These are phyloP conservation scores for Polymixis flavicincta DNA, from an alignment of 2,888 invertebrate species.

Conservation along the genomic window DNA sequence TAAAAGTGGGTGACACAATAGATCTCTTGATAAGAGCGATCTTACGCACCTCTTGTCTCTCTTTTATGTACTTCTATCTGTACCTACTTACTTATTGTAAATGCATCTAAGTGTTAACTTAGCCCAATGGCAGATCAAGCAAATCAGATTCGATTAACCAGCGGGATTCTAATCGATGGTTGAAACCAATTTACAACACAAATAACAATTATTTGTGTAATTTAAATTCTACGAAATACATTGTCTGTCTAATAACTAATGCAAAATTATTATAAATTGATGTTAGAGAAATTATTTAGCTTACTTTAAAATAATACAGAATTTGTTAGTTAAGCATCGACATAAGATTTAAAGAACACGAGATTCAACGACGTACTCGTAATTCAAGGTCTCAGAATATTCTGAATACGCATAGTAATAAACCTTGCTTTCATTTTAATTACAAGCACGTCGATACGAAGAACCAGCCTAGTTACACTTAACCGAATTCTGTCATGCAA, in stretches of 20 bases:
- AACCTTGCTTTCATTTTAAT: background rate
- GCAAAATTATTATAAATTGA: background rate
- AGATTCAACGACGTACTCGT: background rate
- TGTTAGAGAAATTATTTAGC: background rate
- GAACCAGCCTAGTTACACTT: background rate
- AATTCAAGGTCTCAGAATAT: background rate
- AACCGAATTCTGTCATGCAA: background rate
- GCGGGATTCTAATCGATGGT: constrained; percentile 4
- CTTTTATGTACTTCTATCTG: no score
- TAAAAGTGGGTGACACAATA: no score
- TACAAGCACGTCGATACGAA: background rate
- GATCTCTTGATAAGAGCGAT: no score
- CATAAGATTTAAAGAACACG: background rate
- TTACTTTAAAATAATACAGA: background rate
- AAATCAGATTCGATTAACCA: constrained; percentile 18
- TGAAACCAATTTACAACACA: constrained; percentile 27
- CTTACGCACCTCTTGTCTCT: no score
- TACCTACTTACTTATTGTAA: background rate
- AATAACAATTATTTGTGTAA: constrained; percentile 1
- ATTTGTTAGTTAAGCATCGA: background rate
- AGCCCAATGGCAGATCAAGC: constrained; percentile 14
- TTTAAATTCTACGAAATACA: background rate
- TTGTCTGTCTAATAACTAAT: background rate
- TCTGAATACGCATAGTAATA: background rate
- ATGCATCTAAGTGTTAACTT: constrained; percentile 18